Base-by-base conservation (phyloP, 2,888 invertebrate species). In the Sminthurinus aureus region DNA sequence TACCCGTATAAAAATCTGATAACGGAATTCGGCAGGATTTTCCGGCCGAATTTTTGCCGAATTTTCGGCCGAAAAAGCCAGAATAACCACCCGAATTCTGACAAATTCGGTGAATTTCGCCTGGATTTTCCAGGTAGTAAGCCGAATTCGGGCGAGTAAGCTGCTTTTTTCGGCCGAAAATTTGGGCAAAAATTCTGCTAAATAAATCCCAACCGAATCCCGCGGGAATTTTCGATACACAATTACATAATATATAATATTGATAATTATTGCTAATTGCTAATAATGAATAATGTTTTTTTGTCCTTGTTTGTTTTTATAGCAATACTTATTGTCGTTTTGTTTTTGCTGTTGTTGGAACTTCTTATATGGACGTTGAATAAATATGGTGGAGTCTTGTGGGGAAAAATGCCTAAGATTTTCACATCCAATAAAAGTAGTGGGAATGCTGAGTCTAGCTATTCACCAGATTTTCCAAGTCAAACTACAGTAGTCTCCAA, bases 291-390 rank as follows among this genome's bases (percentile, higher is more conserved):
- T 69, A 12, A n/a, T 69, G 69, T 20, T 20, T 69, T 69, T 69
- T 9, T 24, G 24, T 24, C 4, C 9, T 6, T 73, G 24, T 6
- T 73, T 24, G 13, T 73, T 73, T 38, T n/a, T 38, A n/a, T 76
- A 76, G 58, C 78, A 79, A 64, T 64, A 26, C n/a, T 79, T 15
- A n/a, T 79, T 38, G 24, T 79, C 58, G 3, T 64, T 15, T 15
- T 79, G 22, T 18, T 79, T 66, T 11, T 79, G 4, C 22, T 79
- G 20, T 9, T 26, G 1, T 11, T 66, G 9, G 66, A 64, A 9
- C 0, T 67, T 13, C 8, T 66, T 0, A n/a, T 79, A 18, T 79
- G 78, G 78, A 3, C 13, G 11, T 0, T 12, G 2, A 64, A 66
- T 15, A 64, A 79, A 18, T 79, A 64, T 26, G 22, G 66, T 12